Percentiles rank a stretch among this genome's conserved stretches.
These are phyloP conservation scores for Leptothorax acervorum DNA, from an alignment of 2,888 invertebrate species.

Conservation along the genomic window DNA sequence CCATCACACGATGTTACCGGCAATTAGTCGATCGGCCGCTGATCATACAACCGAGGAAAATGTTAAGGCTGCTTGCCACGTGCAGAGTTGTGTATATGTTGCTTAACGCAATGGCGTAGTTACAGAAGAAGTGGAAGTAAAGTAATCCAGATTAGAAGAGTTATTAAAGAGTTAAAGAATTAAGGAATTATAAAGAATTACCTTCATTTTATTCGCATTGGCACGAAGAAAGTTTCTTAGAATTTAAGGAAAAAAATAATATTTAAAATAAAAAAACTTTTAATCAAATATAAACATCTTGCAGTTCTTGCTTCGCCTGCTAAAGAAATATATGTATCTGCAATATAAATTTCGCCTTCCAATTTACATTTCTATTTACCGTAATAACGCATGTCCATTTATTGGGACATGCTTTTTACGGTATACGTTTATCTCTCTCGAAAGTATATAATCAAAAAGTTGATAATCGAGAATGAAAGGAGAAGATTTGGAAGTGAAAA, in stretches of 20 bases:
- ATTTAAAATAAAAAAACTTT: neutral
- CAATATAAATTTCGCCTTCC: neutral
- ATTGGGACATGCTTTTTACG: neutral
- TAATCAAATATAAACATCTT: neutral
- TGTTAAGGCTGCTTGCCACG: conserved; percentile 2
- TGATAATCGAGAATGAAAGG: neutral
- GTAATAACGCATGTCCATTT: neutral
- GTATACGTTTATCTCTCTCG: neutral
- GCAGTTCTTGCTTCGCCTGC: neutral
- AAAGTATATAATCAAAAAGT: neutral
- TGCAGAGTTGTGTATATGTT: neutral
- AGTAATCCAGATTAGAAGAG: neutral
- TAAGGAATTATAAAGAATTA: neutral
- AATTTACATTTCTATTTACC: neutral
- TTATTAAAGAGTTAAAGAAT: neutral
- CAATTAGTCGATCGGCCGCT: conserved; percentile 47
- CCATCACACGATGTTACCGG: conserved; percentile 22
- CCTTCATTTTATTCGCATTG: neutral
- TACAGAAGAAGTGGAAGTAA: neutral
- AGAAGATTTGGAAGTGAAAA: neutral
- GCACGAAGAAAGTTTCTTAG: neutral
- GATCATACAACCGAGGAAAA: conserved; percentile 27
- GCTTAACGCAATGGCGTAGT: conserved; percentile 8
- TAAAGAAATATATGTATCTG: neutral
- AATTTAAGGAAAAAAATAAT: neutral